Percentiles rank a stretch among this genome's conserved stretches.
Evolutionary conservation across 1,140 invertebrate genomes (phyloP).

Genomic region (Glomeris maerens): DNA sequence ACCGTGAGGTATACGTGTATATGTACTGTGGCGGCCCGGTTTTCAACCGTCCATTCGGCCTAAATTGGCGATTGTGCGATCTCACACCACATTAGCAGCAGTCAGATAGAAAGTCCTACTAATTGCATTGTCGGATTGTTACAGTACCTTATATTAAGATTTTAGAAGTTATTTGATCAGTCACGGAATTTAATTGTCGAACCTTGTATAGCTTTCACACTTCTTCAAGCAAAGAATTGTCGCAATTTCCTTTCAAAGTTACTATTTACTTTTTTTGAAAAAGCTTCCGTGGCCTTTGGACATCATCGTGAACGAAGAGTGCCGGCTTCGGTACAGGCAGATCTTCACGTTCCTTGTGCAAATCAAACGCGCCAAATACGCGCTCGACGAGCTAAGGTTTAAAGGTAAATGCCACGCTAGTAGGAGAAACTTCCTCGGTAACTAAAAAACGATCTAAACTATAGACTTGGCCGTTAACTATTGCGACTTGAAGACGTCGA

Average conservation of each 20-base stretch:
- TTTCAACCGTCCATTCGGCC: neutral
- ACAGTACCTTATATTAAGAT: too few relatives aligned
- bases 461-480: neutral
- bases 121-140: too few relatives aligned
- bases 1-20: too few relatives aligned
- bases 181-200: too few relatives aligned
- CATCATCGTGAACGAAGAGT: neutral
- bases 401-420: neutral
- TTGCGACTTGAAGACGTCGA: neutral
- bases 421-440: too few relatives aligned
- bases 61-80: too few relatives aligned
- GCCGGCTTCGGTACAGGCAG: neutral
- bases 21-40: neutral
- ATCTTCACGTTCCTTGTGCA: constrained; percentile 5
- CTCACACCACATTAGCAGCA: too few relatives aligned
- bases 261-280: neutral
- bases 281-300: constrained; percentile 7
- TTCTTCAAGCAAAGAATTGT: neutral
- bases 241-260: neutral
- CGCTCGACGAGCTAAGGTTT: constrained; percentile 3
- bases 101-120: too few relatives aligned
- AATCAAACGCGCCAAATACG: constrained; percentile 8
- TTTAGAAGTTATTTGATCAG: too few relatives aligned
- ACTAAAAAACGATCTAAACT: neutral
- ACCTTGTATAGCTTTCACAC: too few relatives aligned